phyloP scores from a whole-genome alignment of 2,797 vertebrate species.

The Melopsittacus undulatus region DNA sequence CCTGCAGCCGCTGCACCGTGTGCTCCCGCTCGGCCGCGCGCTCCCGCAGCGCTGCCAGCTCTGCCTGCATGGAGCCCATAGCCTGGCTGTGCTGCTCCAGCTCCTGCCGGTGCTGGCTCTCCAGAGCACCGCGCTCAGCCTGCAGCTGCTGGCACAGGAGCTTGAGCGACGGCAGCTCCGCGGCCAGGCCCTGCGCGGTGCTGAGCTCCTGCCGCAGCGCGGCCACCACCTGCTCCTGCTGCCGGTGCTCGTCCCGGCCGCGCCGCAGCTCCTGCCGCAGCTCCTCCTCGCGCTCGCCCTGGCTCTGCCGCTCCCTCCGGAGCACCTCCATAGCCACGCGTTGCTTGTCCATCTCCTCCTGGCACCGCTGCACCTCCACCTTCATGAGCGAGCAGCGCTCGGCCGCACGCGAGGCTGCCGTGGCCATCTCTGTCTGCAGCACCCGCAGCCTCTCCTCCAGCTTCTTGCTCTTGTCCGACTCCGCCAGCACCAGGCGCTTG shows the following conservation, averaged over 20 bases:
- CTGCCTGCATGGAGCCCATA: not conserved
- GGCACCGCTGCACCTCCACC: conserved; percentile 70
- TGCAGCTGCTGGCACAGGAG: conserved; percentile 76
- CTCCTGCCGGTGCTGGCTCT: conserved; percentile 69
- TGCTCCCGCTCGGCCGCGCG: conserved; percentile 59
- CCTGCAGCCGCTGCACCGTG: conserved; percentile 56
- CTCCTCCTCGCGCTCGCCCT: conserved; percentile 64
- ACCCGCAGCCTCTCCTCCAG: conserved; percentile 75
- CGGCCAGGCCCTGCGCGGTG: conserved; percentile 37
- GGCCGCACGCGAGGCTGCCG: conserved; percentile 50
- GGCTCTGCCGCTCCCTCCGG: conserved; percentile 73
- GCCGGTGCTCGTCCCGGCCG: conserved; percentile 73
- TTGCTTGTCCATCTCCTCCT: conserved; percentile 77
- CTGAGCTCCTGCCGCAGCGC: conserved; percentile 71
- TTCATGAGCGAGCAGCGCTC: conserved; percentile 74
- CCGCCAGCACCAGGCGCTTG: conserved; percentile 66
- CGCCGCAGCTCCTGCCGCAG: conserved; percentile 73
- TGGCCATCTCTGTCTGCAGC: conserved; percentile 76
- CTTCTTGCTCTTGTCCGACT: conserved; percentile 76
- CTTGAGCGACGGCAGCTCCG: conserved; percentile 66
- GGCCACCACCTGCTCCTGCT: conserved; percentile 77
- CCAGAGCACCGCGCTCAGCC: conserved; percentile 45
- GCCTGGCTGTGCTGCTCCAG: conserved; percentile 66
- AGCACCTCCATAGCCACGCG: conserved; percentile 64
- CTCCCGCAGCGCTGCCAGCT: conserved; percentile 66